Base-by-base conservation (phyloP, 2,797 vertebrate genomes). In the Siniperca obscura region DNA sequence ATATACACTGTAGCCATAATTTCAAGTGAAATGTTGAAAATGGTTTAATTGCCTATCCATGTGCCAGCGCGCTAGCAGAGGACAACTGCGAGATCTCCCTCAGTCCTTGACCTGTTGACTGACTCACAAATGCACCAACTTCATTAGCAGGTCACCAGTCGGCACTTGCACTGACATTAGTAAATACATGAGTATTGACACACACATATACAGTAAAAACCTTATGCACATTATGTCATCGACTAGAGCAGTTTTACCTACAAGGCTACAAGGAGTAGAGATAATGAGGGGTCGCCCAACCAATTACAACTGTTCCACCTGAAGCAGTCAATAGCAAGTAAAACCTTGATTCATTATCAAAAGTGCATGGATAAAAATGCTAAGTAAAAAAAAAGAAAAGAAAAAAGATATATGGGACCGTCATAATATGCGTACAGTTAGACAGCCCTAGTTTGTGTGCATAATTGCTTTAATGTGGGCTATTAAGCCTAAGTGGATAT, bases 401-500 rank as follows among this genome's bases (percentile, higher is more conserved):
- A 94, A 93, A 92, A 87, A 93, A 87, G 93, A 94, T 93, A 84
- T 92, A 95, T 94, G 91, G 30, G 92, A 87, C 36, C 80, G 50
- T 81, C 80, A 83, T 94, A 94, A 95, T 95, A 95, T 94, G 94
- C 86, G 88, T 90, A 95, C 91, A 93, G 93, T 95, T 94, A 94
- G 92, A 95, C 94, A 91, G 95, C 93, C 92, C 91, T 91, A 96
- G 93, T 97, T 97, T 96, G 95, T 95, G 94, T 95, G 95, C 95
- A 96, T 98, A 97, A 98, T 97, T 97, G 95, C 96, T 97, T 96
- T 97, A 97, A 97, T 97, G 97, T 96, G 95, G 94, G 96, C 96
- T 96, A 97, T 98, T 98, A 98, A 96, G 96, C 94, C 96, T 98
- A 98, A 98, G 97, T 97, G 97, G 96, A 95, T 96, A 93, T 94